phyloP scores from a whole-genome alignment of 2,113 vertebrate genomes.

The Tapirus terrestris region DNA sequence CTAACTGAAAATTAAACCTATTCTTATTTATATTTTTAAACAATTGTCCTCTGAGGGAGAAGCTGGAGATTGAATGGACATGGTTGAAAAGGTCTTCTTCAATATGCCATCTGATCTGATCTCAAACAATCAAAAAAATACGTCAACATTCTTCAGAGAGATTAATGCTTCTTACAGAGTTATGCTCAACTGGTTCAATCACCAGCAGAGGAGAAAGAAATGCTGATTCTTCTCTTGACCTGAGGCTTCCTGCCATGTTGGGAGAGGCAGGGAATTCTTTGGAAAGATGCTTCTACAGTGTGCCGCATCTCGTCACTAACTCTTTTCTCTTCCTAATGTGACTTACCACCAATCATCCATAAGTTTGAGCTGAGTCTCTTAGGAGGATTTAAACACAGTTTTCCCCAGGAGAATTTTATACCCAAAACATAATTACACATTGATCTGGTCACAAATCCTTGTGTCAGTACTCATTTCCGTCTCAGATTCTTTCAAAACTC shows the following conservation, averaged over 20 bases:
- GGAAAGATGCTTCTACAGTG: neutral
- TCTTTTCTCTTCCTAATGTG: neutral
- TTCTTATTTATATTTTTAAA: neutral
- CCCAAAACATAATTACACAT: constrained; percentile 60
- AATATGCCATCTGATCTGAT: neutral
- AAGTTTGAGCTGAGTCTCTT: neutral
- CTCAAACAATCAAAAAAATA: neutral
- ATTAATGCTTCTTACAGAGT: neutral
- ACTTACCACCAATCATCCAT: neutral
- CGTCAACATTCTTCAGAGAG: neutral
- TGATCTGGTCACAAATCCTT: constrained; percentile 64
- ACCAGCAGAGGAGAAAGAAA: neutral
- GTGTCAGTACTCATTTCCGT: constrained; percentile 58
- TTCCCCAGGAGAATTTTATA: constrained; percentile 51
- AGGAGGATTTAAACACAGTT: constrained; percentile 46
- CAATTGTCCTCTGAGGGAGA: neutral
- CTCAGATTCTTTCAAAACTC: constrained; percentile 45
- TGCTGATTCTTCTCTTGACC: neutral
- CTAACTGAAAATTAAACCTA: neutral
- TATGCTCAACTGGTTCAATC: neutral
- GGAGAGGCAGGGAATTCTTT: neutral
- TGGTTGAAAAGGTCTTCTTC: neutral
- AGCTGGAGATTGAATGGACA: neutral
- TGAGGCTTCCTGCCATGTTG: neutral
- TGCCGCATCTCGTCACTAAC: neutral